Evolutionary conservation across 1,140 invertebrate genomes (phyloP).

Genomic region (Cydia strobilella): DNA sequence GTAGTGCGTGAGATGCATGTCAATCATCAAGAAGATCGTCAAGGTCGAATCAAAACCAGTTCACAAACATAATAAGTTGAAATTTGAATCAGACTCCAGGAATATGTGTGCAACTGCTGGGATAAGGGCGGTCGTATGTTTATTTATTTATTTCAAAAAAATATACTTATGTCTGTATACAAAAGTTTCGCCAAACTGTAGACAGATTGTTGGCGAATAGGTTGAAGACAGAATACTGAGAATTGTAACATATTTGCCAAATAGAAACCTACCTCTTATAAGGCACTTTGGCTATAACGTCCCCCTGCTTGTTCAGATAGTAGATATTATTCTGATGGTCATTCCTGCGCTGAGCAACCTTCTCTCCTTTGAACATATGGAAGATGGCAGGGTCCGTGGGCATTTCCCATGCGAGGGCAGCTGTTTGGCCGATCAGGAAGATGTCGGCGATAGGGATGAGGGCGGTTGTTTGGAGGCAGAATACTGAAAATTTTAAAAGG

Average conservation of each 20-base stretch:
- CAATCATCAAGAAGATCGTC: no score
- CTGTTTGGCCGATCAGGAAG: constrained; percentile 85
- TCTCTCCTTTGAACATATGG: constrained; percentile 58
- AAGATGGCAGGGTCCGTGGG: constrained; percentile 80
- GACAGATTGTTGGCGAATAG: no score
- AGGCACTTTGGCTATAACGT: constrained; percentile 58
- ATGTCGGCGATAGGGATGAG: constrained; percentile 82
- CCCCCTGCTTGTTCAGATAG: constrained; percentile 61
- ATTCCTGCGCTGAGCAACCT: constrained; percentile 54
- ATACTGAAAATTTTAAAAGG: constrained; percentile 80
- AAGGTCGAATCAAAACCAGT: no score
- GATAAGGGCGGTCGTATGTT: no score
- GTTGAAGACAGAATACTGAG: neutral
- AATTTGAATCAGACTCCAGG: no score
- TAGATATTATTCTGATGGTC: constrained; percentile 56
- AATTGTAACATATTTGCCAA: neutral
- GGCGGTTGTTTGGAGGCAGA: constrained; percentile 83
- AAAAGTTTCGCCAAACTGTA: no score
- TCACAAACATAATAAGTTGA: no score
- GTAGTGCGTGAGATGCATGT: no score
- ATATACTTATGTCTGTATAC: no score
- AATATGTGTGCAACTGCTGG: no score
- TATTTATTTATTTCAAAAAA: no score
- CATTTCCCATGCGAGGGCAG: constrained; percentile 86
- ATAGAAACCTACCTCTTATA: constrained; percentile 54